Evolutionary conservation across 2,113 vertebrate genomes (phyloP).

Genomic region (Hippocampus abdominalis): DNA sequence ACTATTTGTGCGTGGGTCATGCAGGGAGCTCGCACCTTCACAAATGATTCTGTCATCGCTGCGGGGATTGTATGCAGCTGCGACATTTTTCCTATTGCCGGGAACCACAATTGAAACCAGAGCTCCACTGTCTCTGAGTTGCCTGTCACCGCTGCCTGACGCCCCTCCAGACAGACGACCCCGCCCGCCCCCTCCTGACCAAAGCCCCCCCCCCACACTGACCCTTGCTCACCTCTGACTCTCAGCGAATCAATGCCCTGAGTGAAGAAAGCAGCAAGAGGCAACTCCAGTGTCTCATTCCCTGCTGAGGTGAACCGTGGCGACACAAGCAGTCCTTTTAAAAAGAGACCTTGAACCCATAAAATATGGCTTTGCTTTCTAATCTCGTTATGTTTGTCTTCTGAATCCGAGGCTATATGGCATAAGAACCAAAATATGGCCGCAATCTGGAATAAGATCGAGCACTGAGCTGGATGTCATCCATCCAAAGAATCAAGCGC

Average conservation of each 20-base stretch:
- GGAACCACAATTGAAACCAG: constrained; percentile 61
- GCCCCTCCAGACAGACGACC: constrained; percentile 42
- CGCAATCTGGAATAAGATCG: constrained; percentile 19
- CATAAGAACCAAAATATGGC: constrained; percentile 8
- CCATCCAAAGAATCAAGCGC: constrained; percentile 27
- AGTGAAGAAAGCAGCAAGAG: constrained; percentile 15
- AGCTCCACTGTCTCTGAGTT: constrained; percentile 59
- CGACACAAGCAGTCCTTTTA: constrained; percentile 3
- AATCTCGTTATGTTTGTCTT: constrained; percentile 28
- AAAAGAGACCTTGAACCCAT: constrained; percentile 9
- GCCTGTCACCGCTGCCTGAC: constrained; percentile 34
- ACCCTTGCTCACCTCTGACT: constrained; percentile 47
- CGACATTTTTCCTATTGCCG: constrained; percentile 29
- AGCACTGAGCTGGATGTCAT: constrained; percentile 8
- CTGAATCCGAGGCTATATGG: constrained; percentile 12
- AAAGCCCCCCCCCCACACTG: constrained; percentile 1
- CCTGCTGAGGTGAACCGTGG: constrained; percentile 16
- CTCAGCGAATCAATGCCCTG: constrained; percentile 28
- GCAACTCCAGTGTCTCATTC: constrained; percentile 33
- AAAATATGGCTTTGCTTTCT: constrained; percentile 12
- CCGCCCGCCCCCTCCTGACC: not conserved
- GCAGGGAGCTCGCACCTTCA: not conserved
- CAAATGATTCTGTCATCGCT: constrained; percentile 53
- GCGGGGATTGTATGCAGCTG: constrained; percentile 43
- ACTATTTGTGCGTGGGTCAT: not conserved